A percentile compares a stretch with the other conserved stretches of the same genome.
Conservation (phyloP, 2,113 vertebrate species). For the Polypterus senegalus region DNA sequence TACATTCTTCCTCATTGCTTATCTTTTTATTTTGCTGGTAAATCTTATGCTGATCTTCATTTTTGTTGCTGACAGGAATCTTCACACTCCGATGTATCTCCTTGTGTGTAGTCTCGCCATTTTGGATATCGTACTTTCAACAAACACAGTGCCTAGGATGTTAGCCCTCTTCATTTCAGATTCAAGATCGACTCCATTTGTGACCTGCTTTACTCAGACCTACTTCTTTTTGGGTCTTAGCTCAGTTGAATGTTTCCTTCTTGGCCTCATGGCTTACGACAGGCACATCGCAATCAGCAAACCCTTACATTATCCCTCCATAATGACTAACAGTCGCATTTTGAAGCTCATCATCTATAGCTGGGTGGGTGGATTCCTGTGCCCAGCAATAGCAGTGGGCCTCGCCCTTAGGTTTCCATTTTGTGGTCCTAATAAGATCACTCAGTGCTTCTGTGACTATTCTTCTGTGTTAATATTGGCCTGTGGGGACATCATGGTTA, state of each 20-base stretch:
- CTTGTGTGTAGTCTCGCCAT: not conserved
- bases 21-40: constrained; percentile 19
- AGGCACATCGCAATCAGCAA: constrained; percentile 4
- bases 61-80: not conserved
- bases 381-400: constrained; percentile 15
- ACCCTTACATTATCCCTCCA: constrained; percentile 19
- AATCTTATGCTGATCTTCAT: constrained; percentile 20
- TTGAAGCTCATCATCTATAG: constrained; percentile 13
- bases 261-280: too few relatives aligned
- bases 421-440: not conserved
- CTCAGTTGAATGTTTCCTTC: constrained; percentile 3
- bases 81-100: constrained; percentile 25
- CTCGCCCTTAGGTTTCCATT: constrained; percentile 12
- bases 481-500: constrained; percentile 14
- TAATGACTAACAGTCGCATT: constrained; percentile 10
- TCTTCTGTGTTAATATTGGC: too few relatives aligned
- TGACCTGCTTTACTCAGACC: constrained; percentile 24
- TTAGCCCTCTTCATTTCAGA: constrained; percentile 7
- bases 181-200: constrained; percentile 9
- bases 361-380: constrained; percentile 18
- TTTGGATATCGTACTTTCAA: constrained; percentile 8
- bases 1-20: constrained; percentile 18
- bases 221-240: constrained; percentile 26
- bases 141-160: constrained; percentile 20
- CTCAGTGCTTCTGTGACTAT: too few relatives aligned